Evolutionary conservation across 30 jellyfish, hydroid and myxozoan genomes (phyloP), one percentile per base, ranked within the genome.

Genomic region (Nemopilema nomurai): DNA sequence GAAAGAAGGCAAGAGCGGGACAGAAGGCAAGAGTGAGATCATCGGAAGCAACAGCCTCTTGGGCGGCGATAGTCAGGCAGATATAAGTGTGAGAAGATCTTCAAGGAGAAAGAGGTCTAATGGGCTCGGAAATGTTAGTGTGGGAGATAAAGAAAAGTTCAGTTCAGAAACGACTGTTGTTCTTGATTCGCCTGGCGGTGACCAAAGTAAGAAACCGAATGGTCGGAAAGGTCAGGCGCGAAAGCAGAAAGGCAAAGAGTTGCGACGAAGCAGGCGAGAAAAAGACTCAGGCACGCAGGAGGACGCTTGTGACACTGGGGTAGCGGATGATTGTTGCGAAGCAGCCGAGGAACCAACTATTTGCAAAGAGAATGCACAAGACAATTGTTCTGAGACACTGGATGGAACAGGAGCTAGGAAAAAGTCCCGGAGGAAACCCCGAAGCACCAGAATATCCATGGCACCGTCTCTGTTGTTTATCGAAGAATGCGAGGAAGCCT

Each of bases 401-500:
- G 57, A 41, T 41, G 57, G 9, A 6, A 13, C 9, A 13, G 57
- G 9, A 41, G 57, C 57, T 3, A 41, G 13, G 57, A 41, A 41
- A 13, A 41, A 41, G 13, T 3, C 6, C 6, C 57, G 13, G 9
- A 41, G 13, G 9, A 41, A 6, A 41, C 57, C 6, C 57, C 6
- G 71, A 24, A 33, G n/a, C 4, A 19, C 72, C 29, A 63, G 27
- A 8, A 51, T 73, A 33, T 73, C 83, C 13, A 33, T 22, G n/a
- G 70, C 70, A 25, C 83, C 83, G 68, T 31, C 83, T 18, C n/a
- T 73, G 8, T 8, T 73, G 21, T 31, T 73, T 26, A 73, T 73
- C 3, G 65, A 41, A 6, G 83, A 73, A 26, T 18, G 32, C 49
- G 71, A 73, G 33, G 83, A 73, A 31, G 27, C 1, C 19, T 31